Base-by-base conservation (phyloP, 2,113 vertebrate species). In the Vidua chalybeata region DNA sequence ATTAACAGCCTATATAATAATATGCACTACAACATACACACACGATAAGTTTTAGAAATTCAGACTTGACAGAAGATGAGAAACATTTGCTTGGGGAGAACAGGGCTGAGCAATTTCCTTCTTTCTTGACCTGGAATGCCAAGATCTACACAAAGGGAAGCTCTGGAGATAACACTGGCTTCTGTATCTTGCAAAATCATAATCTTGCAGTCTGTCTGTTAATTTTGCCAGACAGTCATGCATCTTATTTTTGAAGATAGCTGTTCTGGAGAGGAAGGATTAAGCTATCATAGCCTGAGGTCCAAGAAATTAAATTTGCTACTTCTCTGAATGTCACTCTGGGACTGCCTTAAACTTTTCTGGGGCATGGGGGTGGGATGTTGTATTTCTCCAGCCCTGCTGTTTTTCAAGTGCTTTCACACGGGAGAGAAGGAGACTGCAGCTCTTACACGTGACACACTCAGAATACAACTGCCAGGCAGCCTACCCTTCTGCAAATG, bases 271-370 rank as follows among this genome's bases (percentile, higher is more conserved):
- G 71, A 93, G 51, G 77, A 94, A 89, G 87, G 83, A 95, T 95
- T 95, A 94, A 92, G 78, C 72, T 87, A 85, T 89, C 89, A 61
- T 28, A 93, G 81, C 67, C 75, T 46, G 26, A 68, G 59, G 84
- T 84, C 81, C 95, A 96, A 94, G 84, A 94, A 96, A 89, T 89
- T 85, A 76, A 89, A 85, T 91, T 84, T 94, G 93, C 20, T 94
- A 71, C 89, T 95, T 79, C 87, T 94, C 62, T 96, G 94, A 75
- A 87, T 0, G 35, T 95, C 94, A 91, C 96, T 91, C 75, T 93
- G 94, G 93, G 90, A 92, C 92, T 93, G 77, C 69, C 84, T 93
- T 97, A 88, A 94, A 82, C 91, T 91, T 83, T 94, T 49, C 74
- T 81, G 80, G 45, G 56, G 76, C 69, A 71, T 1, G 1, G 49